These are phyloP conservation scores for Bos javanicus DNA, from an alignment of 2,113 vertebrate species.

Conservation along the genomic window DNA sequence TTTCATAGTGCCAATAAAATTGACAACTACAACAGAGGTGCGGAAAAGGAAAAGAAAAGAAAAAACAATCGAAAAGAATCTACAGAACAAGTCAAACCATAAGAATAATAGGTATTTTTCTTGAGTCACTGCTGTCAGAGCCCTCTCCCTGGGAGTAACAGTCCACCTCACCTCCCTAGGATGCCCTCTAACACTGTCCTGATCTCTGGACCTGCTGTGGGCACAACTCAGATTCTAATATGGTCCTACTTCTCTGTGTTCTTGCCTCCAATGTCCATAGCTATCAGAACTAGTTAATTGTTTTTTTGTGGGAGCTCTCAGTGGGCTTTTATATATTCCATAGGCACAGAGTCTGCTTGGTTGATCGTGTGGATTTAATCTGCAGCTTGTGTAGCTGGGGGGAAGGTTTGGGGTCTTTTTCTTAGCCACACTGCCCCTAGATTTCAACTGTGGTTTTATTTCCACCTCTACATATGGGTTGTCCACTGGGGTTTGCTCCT, in stretches of 20 bases:
- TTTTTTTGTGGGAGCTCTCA: not conserved
- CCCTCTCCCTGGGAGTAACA: not conserved
- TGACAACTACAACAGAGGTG: not conserved
- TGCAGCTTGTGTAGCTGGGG: not conserved
- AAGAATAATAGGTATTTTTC: not conserved
- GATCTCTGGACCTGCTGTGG: not conserved
- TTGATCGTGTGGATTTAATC: rapidly evolving
- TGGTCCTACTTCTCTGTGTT: not conserved
- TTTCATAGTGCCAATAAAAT: not conserved
- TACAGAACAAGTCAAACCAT: not conserved
- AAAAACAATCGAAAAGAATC: not conserved
- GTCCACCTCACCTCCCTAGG: not conserved
- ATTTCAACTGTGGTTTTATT: not conserved
- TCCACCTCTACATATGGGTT: not conserved
- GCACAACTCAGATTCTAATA: not conserved
- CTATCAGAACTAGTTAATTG: not conserved
- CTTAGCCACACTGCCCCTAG: not conserved
- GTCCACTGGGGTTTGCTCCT: not conserved
- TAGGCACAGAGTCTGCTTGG: not conserved
- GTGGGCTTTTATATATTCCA: not conserved
- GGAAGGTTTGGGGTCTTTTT: not conserved
- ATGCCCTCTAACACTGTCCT: not conserved
- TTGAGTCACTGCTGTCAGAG: not conserved
- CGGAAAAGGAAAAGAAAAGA: not conserved
- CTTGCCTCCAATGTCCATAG: not conserved